Percentiles rank a stretch among this genome's conserved stretches.
phyloP scores from a whole-genome alignment of 2,888 invertebrate species.

The Chromoteleia sp. region DNA sequence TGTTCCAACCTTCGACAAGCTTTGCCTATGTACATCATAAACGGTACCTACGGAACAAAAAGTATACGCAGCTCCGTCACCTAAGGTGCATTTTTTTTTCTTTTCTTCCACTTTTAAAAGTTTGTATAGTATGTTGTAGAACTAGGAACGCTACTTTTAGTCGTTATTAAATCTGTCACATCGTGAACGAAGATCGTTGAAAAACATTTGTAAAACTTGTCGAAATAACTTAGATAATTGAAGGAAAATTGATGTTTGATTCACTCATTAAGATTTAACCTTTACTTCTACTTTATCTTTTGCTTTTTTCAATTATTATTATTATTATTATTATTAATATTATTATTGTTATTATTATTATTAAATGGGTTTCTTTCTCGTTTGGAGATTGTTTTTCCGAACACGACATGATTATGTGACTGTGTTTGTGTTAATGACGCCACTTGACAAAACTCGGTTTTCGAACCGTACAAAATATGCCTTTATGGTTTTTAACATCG shows the following conservation, averaged over 20 bases:
- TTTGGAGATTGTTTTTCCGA: constrained; percentile 34
- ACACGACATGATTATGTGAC: constrained; percentile 40
- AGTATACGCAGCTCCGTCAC: constrained; percentile 69
- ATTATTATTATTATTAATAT: background rate
- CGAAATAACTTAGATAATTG: constrained; percentile 35
- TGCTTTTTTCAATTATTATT: too few species aligned
- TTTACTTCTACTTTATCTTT: too few species aligned
- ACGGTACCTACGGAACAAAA: constrained; percentile 61
- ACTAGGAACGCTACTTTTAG: constrained; percentile 49
- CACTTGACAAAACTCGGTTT: constrained; percentile 51
- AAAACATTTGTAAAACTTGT: constrained; percentile 56
- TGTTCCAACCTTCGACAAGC: constrained; percentile 62
- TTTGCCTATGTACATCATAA: constrained; percentile 68
- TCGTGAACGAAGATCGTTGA: constrained; percentile 40
- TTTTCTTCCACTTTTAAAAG: background rate
- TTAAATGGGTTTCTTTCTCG: background rate
- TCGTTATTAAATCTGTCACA: constrained; percentile 43
- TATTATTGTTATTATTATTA: background rate
- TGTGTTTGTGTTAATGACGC: constrained; percentile 43
- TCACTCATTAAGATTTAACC: constrained; percentile 4
- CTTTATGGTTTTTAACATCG: constrained; percentile 70
- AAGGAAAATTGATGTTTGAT: constrained; percentile 35
- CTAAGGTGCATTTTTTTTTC: constrained; percentile 56
- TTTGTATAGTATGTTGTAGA: constrained; percentile 18
- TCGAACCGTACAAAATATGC: constrained; percentile 76